Evolutionary conservation across 2,113 vertebrate genomes (phyloP), one percentile per base, ranked within the genome.

Genomic region (Equus przewalskii): DNA sequence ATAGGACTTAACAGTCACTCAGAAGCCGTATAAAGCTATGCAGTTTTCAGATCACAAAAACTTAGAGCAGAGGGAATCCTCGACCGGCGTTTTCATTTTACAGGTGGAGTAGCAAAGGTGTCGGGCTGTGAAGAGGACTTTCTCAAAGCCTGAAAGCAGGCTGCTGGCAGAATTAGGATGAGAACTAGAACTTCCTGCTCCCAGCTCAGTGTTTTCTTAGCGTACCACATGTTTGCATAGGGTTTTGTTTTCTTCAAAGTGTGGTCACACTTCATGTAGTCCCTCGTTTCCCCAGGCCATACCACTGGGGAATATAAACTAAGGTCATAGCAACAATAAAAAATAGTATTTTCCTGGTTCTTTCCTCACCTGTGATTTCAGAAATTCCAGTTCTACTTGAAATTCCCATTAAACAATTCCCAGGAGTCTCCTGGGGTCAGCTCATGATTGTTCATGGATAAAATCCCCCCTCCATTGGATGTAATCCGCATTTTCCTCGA

Each of bases 111-210:
- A 21, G 41, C 87, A 72, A 75, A 80, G 30, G 9, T 33, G 1
- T 26, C 8, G 49, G 60, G 36, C 26, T 49, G 9, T 36, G 2
- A 36, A 93, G 22, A 44, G 51, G 46, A 73, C 28, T 93, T 93
- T 96, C 62, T 79, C 72, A 70, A 95, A 89, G 78, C 26, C 60
- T 0, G 5, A 79, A 51, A 76, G 60, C 72, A 84, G 95, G 24
- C 95, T 94, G 46, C 86, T 73, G 95, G 94, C 85, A 96, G 93
- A 93, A 67, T 79, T n/a, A 93, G 44, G 44, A 83, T 24, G n/a
- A 26, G 54, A 14, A 72, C 49, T 75, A 72, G 96, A 70, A 92
- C 76, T 93, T 96, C 56, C 86, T 87, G 82, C 75, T 96, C 75
- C 33, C 44, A 75, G 33, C 26, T 73, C n/a, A 49, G 69, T 91